Evolutionary conservation across 2,888 invertebrate species (phyloP), one percentile per base, ranked within the genome.

Genomic region (Heliothis peltigera): DNA sequence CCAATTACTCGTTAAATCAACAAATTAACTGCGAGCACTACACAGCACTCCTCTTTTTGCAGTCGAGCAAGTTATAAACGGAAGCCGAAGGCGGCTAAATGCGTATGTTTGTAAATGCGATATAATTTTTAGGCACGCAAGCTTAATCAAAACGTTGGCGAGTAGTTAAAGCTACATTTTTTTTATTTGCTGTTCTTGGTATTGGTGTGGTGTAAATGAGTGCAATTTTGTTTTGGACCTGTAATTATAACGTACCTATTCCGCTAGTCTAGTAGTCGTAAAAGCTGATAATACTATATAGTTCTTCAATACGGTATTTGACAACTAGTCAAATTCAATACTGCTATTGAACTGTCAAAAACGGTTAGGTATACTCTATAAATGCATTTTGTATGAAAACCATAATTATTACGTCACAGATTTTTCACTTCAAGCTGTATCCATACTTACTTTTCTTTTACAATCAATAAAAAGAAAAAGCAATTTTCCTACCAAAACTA

Each of bases 1-100:
- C 80, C 88, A 90, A 93, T 93, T 90, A 91, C 88, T 82, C 84
- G 86, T 86, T 87, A 89, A 87, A 89, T 90, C 87, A 91, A 92
- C 93, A 91, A 91, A 92, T 92, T 89, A 86, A 85, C 84, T 80
- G 84, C 84, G 84, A 19, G 71, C 86, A 85, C 75, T 87, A 85
- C 86, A 87, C 64, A 77, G 60, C 77, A 86, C 83, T 86, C 87
- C 91, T 90, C 91, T 86, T 91, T 90, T 92, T 91, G 88, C 76
- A 75, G 73, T 78, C 61, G 60, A 15, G 59, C 47, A 64, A 65
- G 70, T 68, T 74, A 78, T 78, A 66, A 83, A 79, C 80, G 79
- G 76, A 74, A 77, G 68, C 78, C 70, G 71, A 77, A 65, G 53
- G 57, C 22, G 28, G 59, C 77, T 77, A 75, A 75, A 71, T 58